Percentiles rank a stretch among this genome's conserved stretches.
Evolutionary conservation across 2,113 vertebrate genomes (phyloP).

Genomic region (Phylloscopus trochiloides): DNA sequence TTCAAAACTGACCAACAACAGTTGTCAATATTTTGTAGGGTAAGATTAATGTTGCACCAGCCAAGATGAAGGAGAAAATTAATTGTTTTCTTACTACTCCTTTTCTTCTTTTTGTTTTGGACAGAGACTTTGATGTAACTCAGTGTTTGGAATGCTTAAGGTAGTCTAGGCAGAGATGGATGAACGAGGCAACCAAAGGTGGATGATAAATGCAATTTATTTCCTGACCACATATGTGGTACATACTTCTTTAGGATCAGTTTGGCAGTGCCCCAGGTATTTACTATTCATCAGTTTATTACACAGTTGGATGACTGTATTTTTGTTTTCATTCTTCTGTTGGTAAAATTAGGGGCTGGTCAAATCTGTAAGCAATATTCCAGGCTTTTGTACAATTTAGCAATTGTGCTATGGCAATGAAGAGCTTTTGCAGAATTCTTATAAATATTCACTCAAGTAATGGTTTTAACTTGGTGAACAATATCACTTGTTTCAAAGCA

Average conservation of each 20-base stretch:
- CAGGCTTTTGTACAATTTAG: neutral
- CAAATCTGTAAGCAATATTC: neutral
- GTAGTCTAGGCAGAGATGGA: neutral
- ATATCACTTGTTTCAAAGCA: neutral
- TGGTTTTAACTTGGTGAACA: neutral
- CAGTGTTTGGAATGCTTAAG: neutral
- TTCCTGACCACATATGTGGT: neutral
- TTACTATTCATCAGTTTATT: neutral
- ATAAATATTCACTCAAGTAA: neutral
- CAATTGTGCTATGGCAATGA: neutral
- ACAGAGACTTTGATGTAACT: neutral
- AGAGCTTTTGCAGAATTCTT: neutral
- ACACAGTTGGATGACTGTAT: neutral
- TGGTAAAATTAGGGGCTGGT: neutral
- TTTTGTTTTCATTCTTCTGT: neutral
- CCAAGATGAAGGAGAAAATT: neutral
- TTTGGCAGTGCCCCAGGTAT: neutral
- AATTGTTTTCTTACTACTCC: neutral
- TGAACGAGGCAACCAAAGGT: constrained; percentile 6
- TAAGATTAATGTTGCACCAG: neutral
- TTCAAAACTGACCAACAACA: neutral
- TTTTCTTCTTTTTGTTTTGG: neutral
- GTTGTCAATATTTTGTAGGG: neutral
- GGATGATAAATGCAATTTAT: neutral
- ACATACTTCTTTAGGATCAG: neutral